These are phyloP conservation scores for Antrozous pallidus DNA, from an alignment of 2,797 vertebrate genomes.

Conservation along the genomic window DNA sequence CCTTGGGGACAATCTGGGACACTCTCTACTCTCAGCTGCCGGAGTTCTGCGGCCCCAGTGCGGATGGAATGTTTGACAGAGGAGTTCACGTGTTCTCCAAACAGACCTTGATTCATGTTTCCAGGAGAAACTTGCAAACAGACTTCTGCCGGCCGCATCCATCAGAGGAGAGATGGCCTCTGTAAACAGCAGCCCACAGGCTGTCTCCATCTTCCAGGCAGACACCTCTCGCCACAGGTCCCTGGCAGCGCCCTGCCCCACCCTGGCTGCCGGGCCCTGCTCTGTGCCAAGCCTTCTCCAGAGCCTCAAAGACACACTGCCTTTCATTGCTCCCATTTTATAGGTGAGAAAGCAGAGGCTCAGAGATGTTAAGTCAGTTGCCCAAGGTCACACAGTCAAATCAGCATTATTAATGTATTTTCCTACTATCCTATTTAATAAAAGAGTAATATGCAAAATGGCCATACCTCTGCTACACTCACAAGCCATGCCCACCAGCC, in stretches of 20 bases:
- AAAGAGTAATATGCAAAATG: no score
- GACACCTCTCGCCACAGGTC: neutral
- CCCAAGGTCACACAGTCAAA: neutral
- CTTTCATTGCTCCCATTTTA: neutral
- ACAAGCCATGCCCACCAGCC: no score
- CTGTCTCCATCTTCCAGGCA: slow-evolving; percentile 79
- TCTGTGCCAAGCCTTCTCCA: neutral
- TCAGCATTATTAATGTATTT: neutral
- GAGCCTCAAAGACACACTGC: neutral
- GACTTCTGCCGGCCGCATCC: slow-evolving; percentile 82
- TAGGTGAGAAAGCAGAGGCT: neutral
- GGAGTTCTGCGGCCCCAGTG: slow-evolving; percentile 69
- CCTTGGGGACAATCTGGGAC: slow-evolving; percentile 48
- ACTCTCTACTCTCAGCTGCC: neutral
- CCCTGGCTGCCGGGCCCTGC: neutral
- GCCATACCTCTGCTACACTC: no score
- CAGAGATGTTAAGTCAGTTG: neutral
- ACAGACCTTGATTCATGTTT: slow-evolving; percentile 86
- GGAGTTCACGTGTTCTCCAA: slow-evolving; percentile 82
- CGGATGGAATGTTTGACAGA: slow-evolving; percentile 82
- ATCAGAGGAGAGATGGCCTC: slow-evolving; percentile 83
- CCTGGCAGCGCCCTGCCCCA: neutral
- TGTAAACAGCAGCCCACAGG: slow-evolving; percentile 84
- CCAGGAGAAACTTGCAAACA: slow-evolving; percentile 83
- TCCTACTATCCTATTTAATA: no score